phyloP scores from a whole-genome alignment of 2,888 invertebrate genomes.

The Apamea monoglypha region DNA sequence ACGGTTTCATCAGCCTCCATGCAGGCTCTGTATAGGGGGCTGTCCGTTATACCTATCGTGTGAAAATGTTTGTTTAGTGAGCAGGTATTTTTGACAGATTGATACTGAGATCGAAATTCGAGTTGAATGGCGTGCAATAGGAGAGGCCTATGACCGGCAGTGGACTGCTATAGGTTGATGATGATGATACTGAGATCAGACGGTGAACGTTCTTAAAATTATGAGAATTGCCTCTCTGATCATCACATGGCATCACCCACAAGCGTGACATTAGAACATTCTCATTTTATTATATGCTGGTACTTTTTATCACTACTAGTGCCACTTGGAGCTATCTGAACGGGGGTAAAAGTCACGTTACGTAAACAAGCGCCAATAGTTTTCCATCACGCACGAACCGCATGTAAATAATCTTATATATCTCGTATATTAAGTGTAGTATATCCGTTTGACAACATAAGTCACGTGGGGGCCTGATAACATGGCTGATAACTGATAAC shows the following conservation, averaged over 20 bases:
- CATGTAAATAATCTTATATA: conserved; percentile 39
- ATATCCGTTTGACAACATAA: conserved; percentile 32
- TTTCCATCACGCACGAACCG: conserved; percentile 52
- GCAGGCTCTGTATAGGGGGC: no score
- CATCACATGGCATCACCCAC: not conserved
- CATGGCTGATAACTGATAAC: conserved; percentile 33
- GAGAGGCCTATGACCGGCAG: no score
- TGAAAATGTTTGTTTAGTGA: no score
- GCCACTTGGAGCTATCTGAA: conserved; percentile 47
- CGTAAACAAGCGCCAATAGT: conserved; percentile 43
- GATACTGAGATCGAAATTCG: no score
- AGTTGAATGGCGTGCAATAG: no score
- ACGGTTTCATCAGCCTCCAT: no score
- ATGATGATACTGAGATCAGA: no score
- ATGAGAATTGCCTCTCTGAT: not conserved
- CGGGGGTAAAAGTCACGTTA: conserved; percentile 55
- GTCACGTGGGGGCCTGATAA: conserved; percentile 49
- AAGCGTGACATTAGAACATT: conserved; percentile 8
- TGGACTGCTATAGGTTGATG: no score
- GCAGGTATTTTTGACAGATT: no score
- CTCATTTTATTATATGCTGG: conserved; percentile 30
- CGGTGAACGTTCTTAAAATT: no score
- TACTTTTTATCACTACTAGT: conserved; percentile 62
- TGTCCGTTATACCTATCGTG: no score
- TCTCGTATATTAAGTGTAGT: conserved; percentile 23